Base-by-base conservation (phyloP, 2,113 vertebrate species). In the Microcebus ravelobensis region DNA sequence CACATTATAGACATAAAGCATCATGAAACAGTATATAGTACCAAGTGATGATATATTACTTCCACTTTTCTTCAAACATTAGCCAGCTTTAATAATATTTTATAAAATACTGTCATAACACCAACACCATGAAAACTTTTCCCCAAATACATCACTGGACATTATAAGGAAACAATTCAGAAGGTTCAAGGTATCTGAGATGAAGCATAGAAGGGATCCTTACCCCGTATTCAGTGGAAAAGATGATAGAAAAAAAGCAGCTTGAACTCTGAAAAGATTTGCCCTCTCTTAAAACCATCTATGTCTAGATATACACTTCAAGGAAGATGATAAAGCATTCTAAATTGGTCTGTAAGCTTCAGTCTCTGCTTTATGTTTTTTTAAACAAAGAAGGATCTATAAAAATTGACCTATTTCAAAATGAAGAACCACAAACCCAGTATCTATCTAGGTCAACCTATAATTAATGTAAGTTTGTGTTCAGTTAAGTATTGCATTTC, bases 391-490 rank as follows among this genome's bases (percentile, higher is more conserved):
- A 89, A 29, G 74, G 20, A 34, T 74, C 8, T 85, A 18, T 73
- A 42, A 77, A 84, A 91, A 42, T 59, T 68, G n/a, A 68, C 8
- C 20, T 25, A 48, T 50, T 85, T 80, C 68, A 52, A 74, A 88
- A 74, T 82, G 70, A 74, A 8, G 12, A 59, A 61, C 18, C 25
- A 81, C 20, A n/a, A 85, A 71, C 17, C 8, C 34, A 77, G 3
- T 3, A 29, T 31, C 21, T 84, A 73, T 59, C 15, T 52, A 57
- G 48, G 12, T 45, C 14, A 67, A 36, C 20, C 1, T 31, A 8
- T 71, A 94, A 84, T 86, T 90, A 74, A 88, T 81, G 2, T 36
- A 74, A 63, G 2, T 81, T 48, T 65, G 55, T 93, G 9, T 97
- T 31, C 27, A 45, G 31, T 36, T 86, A 59, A n/a, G 12, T 39